Evolutionary conservation across 2,888 invertebrate genomes (phyloP).

Genomic region (Marronus borbonicus): DNA sequence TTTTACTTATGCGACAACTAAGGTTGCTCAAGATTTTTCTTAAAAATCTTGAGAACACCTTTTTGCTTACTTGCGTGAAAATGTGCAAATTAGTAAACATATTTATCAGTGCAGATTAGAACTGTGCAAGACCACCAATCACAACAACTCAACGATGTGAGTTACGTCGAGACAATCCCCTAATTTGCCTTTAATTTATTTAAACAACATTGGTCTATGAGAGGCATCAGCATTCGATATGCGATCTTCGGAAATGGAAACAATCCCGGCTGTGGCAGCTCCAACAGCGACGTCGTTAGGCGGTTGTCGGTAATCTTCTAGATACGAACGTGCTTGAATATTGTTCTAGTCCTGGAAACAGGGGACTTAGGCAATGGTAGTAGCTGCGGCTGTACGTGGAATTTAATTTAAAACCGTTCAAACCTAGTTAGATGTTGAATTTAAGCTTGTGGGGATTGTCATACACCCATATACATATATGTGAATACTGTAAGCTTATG

Average conservation of each 20-base stretch:
- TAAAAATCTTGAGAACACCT: too few species aligned
- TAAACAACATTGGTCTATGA: background rate
- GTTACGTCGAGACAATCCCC: background rate
- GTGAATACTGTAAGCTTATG: too few species aligned
- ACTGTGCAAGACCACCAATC: too few species aligned
- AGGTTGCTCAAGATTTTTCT: too few species aligned
- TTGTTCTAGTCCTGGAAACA: background rate
- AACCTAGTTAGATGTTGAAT: background rate
- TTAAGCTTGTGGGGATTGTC: background rate
- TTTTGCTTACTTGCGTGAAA: too few species aligned
- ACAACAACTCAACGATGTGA: too few species aligned
- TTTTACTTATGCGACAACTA: too few species aligned
- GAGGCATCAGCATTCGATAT: too few species aligned
- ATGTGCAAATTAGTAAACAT: too few species aligned
- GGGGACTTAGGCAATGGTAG: background rate
- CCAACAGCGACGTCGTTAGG: too few species aligned
- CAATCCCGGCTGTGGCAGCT: background rate
- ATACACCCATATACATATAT: background rate
- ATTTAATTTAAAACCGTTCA: constrained; percentile 7
- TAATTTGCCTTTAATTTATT: constrained; percentile 27
- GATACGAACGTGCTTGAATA: background rate
- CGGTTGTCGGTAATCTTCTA: background rate
- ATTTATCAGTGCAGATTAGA: too few species aligned
- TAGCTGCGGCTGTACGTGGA: background rate
- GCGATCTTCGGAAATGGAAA: background rate